phyloP scores from a whole-genome alignment of 2,888 invertebrate genomes.

The Acanthopleura granulata region DNA sequence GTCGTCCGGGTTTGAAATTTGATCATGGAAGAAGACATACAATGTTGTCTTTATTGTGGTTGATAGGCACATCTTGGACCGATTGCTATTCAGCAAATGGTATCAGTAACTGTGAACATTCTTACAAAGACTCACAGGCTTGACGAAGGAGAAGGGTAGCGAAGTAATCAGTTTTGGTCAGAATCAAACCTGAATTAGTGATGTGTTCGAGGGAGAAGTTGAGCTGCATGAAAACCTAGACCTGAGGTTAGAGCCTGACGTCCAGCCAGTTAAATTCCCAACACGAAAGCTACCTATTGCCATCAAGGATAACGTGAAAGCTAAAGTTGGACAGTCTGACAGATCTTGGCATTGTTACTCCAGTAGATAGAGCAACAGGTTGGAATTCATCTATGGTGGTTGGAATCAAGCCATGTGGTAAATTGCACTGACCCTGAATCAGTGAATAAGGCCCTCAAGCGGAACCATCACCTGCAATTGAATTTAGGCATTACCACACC shows the following conservation, averaged over 20 bases:
- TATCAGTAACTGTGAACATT: not conserved
- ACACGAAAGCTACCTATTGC: not conserved
- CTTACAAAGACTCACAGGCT: not conserved
- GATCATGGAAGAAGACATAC: too few species aligned
- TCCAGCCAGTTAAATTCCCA: not conserved
- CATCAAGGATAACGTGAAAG: not conserved
- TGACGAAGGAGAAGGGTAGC: too few species aligned
- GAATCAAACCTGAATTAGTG: too few species aligned
- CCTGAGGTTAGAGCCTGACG: too few species aligned
- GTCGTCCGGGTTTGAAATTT: too few species aligned
- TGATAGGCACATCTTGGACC: not conserved
- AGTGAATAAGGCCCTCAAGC: slow-evolving; percentile 26
- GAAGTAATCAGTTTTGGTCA: too few species aligned
- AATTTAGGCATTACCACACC: too few species aligned
- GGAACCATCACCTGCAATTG: slow-evolving; percentile 24
- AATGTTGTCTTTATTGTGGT: too few species aligned
- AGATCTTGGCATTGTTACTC: slow-evolving; percentile 19
- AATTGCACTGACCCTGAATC: slow-evolving; percentile 32
- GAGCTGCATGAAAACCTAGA: too few species aligned
- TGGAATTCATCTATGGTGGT: slow-evolving; percentile 32
- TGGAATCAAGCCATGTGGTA: slow-evolving; percentile 22
- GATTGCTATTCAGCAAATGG: not conserved
- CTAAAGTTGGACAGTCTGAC: not conserved
- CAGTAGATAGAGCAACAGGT: slow-evolving; percentile 27
- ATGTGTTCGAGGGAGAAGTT: too few species aligned